Evolutionary conservation across 2,797 vertebrate genomes (phyloP).

Genomic region (Danio albolineatus): DNA sequence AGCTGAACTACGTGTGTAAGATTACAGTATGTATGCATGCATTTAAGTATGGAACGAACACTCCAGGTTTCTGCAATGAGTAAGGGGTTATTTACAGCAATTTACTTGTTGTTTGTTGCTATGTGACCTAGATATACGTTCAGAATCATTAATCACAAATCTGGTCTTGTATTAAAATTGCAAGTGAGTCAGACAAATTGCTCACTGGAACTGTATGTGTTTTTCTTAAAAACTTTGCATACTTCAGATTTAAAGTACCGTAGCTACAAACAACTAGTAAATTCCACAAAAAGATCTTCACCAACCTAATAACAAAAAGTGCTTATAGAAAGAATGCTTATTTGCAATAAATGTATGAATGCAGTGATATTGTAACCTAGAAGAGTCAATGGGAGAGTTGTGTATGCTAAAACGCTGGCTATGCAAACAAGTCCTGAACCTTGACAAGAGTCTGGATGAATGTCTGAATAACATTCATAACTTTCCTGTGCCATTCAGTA

Average conservation of each 20-base stretch:
- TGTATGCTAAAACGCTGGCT: constrained; percentile 65
- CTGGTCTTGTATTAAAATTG: not conserved
- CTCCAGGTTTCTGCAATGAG: constrained; percentile 41
- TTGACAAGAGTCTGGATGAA: constrained; percentile 53
- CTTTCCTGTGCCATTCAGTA: constrained; percentile 31
- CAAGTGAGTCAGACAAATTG: constrained; percentile 7
- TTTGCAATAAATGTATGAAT: constrained; percentile 68
- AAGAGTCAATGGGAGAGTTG: constrained; percentile 56
- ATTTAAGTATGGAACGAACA: constrained; percentile 36
- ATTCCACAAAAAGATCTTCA: constrained; percentile 73
- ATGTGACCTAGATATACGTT: constrained; percentile 28
- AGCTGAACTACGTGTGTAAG: constrained; percentile 30
- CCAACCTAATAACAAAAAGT: constrained; percentile 48
- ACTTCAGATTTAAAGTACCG: not conserved
- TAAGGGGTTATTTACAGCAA: constrained; percentile 35
- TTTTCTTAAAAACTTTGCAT: constrained; percentile 1
- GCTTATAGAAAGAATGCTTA: constrained; percentile 68
- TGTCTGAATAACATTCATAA: constrained; percentile 16
- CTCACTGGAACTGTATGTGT: constrained; percentile 20
- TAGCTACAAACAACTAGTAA: constrained; percentile 64
- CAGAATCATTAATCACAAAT: too few relatives aligned
- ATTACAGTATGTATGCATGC: constrained; percentile 42
- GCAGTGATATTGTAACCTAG: constrained; percentile 70
- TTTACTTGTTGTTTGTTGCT: constrained; percentile 55
- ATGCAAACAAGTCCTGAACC: constrained; percentile 63